phyloP scores from a whole-genome alignment of 2,113 vertebrate genomes.

The Bos indicus region DNA sequence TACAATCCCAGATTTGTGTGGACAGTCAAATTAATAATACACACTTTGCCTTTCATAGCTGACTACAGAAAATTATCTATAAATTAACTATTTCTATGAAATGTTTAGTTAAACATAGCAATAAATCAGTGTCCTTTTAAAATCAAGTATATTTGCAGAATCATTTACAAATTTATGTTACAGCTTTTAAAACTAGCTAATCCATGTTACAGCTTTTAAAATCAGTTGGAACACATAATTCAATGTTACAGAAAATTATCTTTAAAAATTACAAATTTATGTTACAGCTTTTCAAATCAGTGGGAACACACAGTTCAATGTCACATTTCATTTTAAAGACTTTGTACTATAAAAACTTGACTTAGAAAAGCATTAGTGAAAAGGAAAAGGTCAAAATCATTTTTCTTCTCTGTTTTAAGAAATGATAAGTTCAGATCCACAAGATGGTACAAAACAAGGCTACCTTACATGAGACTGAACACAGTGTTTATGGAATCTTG shows the following conservation, averaged over 20 bases:
- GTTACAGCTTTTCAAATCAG: not conserved
- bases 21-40: not conserved
- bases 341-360: not conserved
- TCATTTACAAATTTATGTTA: not conserved
- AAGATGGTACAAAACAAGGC: not conserved
- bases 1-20: not conserved
- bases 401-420: conserved; percentile 32
- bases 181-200: not conserved
- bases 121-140: not conserved
- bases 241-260: not conserved
- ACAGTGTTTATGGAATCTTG: conserved; percentile 30
- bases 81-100: not conserved
- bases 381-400: not conserved
- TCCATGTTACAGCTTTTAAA: not conserved
- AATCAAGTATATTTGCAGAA: not conserved
- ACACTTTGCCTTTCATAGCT: conserved; percentile 23
- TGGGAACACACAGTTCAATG: not conserved
- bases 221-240: not conserved
- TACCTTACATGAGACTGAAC: not conserved
- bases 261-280: not conserved
- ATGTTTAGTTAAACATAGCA: not conserved
- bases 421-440: not conserved
- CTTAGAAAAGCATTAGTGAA: not conserved
- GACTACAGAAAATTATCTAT: not conserved
- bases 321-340: conserved; percentile 9